Evolutionary conservation across 2,797 vertebrate species (phyloP).

Genomic region (Pangasius djambal): DNA sequence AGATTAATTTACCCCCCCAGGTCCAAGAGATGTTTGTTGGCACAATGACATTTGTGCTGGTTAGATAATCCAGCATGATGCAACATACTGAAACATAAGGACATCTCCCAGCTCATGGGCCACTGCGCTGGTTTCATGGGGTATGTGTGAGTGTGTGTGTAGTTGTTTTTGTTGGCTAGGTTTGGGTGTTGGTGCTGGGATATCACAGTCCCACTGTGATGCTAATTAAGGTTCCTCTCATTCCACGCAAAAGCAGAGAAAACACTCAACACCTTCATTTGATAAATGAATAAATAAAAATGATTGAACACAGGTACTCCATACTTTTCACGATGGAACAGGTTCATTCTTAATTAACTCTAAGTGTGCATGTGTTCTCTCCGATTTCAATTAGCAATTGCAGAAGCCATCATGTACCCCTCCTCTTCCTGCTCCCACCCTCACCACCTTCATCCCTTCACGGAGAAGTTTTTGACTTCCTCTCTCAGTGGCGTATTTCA

Average conservation of each 20-base stretch:
- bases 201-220: conserved; percentile 72
- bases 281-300: conserved; percentile 38
- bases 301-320: conserved; percentile 65
- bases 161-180: conserved; percentile 53
- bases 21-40: conserved; percentile 76
- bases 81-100: conserved; percentile 73
- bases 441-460: conserved; percentile 40
- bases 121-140: conserved; percentile 55
- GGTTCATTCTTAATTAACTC: conserved; percentile 71
- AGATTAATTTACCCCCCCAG: conserved; percentile 76
- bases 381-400: conserved; percentile 60
- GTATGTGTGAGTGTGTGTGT: conserved; percentile 39
- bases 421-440: conserved; percentile 48
- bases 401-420: conserved; percentile 63
- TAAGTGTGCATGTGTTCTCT: conserved; percentile 48
- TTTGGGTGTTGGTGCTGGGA: conserved; percentile 65
- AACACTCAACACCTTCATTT: conserved; percentile 51
- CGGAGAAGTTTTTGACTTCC: conserved; percentile 69
- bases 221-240: conserved; percentile 78
- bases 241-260: conserved; percentile 54
- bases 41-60: conserved; percentile 78
- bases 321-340: conserved; percentile 68
- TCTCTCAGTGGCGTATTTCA: conserved; percentile 66
- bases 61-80: conserved; percentile 80
- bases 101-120: conserved; percentile 62